Conservation (phyloP, 2,113 vertebrate genomes). For the Tylochromis polylepis region DNA sequence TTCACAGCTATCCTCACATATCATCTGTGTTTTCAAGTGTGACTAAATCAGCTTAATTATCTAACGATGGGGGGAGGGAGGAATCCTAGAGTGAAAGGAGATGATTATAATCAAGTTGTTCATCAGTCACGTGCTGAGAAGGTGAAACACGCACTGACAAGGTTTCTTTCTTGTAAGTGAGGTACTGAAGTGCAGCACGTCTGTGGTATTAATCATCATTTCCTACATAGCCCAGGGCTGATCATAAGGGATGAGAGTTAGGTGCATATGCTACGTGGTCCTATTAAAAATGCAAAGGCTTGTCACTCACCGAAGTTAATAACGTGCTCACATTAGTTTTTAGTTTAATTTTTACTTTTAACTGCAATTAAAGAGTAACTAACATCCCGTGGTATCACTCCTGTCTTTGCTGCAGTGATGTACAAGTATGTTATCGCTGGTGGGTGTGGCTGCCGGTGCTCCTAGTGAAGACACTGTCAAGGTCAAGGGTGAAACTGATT, state of each 20-base stretch:
- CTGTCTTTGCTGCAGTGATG: background rate
- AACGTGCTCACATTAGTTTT: background rate
- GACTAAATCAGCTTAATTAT: conserved; percentile 51
- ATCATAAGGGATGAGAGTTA: background rate
- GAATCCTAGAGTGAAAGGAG: conserved; percentile 31
- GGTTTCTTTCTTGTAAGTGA: background rate
- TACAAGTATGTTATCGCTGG: background rate
- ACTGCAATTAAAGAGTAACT: background rate
- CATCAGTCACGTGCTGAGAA: conserved; percentile 58
- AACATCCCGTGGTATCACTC: background rate
- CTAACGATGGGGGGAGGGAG: background rate
- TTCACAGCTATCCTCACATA: background rate
- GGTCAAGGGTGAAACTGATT: background rate
- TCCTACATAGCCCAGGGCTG: background rate
- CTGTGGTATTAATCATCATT: background rate
- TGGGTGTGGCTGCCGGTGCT: background rate
- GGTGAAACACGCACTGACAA: conserved; percentile 16
- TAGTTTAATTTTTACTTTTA: background rate
- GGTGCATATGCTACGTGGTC: background rate
- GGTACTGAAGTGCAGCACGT: background rate
- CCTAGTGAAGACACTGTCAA: background rate
- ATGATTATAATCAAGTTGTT: conserved; percentile 61
- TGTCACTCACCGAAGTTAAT: background rate
- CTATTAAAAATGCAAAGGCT: background rate
- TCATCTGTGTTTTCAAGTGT: conserved; percentile 26